Percentiles rank a stretch among this genome's conserved stretches.
These are phyloP conservation scores for Pammene fasciana DNA, from an alignment of 2,888 invertebrate species.

Conservation along the genomic window DNA sequence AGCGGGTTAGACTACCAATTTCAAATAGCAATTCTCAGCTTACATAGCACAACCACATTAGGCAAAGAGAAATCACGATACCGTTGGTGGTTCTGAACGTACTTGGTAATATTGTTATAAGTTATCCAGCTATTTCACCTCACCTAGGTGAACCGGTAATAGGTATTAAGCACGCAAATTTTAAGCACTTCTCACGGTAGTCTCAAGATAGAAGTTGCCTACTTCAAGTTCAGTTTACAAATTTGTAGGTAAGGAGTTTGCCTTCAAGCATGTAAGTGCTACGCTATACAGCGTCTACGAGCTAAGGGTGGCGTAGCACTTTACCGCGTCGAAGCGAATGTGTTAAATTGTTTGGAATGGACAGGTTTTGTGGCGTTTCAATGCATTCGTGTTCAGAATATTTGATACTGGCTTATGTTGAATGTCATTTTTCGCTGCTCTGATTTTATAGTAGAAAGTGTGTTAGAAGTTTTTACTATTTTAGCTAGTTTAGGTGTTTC, in stretches of 20 bases:
- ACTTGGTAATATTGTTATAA: not conserved
- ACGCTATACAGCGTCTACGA: conserved; percentile 29
- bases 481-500: not conserved
- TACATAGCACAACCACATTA: too few relatives aligned
- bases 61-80: too few relatives aligned
- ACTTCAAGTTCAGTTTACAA: conserved; percentile 28
- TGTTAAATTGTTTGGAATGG: conserved; percentile 38
- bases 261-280: conserved; percentile 37
- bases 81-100: not conserved
- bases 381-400: conserved; percentile 28
- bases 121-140: not conserved
- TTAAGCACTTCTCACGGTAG: conserved; percentile 16
- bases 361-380: conserved; percentile 37
- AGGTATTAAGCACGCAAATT: conserved; percentile 17
- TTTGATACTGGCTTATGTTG: conserved; percentile 29
- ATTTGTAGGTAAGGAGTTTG: conserved; percentile 20
- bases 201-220: conserved; percentile 13
- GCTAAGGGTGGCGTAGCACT: conserved; percentile 38
- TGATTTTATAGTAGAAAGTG: not conserved
- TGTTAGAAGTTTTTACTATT: not conserved
- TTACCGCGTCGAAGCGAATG: conserved; percentile 34
- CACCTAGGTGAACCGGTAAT: not conserved
- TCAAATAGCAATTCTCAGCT: too few relatives aligned
- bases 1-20: too few relatives aligned
- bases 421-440: not conserved